Base-by-base conservation (phyloP, 2,113 vertebrate genomes). In the Varanus salvator region DNA sequence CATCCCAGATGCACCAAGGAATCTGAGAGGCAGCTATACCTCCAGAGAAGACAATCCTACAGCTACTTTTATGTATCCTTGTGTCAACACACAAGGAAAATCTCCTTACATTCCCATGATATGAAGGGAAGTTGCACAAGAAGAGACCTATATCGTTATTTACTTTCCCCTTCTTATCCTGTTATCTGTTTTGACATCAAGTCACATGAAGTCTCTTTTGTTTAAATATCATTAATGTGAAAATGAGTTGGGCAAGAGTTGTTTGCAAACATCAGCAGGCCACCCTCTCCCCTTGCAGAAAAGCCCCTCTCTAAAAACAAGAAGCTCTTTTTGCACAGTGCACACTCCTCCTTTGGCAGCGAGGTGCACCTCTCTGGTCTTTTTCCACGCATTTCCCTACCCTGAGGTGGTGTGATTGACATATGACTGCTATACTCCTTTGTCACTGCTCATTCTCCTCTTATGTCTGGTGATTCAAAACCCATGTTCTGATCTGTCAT, bases 21-120 rank as follows among this genome's bases (percentile, higher is more conserved):
- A 69, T 50, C 90, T 78, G 83, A 91, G 90, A 88, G 93, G 87
- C 68, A 80, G 86, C 84, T 85, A 68, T 90, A 95, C 93, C 92
- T 89, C 94, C 57, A 93, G 92, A 87, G 82, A 92, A 50, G 68
- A 94, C 87, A 92, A 72, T 38, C 69, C 89, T 87, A 89, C 50
- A 95, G 84, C 92, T 89, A 64, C 12, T 88, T 64, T 93, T 27
- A 54, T 60, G 52, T 21, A 21, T 21, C 54, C 54, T 15, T n/a
- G 52, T 60, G 69, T 83, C 29, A 60, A 74, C 3, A 64, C 11
- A 15, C 27, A 64, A 34, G 25, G 80, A n/a, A 38, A 60, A 48
- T 74, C 34, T 44, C 9, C 3, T 80, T 72, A 81, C 54, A n/a
- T 29, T 29, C 1, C 2, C 9, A 38, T 57, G 80, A 71, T 83